phyloP scores from a whole-genome alignment of 2,888 invertebrate species.

The Anorthoa munda region DNA sequence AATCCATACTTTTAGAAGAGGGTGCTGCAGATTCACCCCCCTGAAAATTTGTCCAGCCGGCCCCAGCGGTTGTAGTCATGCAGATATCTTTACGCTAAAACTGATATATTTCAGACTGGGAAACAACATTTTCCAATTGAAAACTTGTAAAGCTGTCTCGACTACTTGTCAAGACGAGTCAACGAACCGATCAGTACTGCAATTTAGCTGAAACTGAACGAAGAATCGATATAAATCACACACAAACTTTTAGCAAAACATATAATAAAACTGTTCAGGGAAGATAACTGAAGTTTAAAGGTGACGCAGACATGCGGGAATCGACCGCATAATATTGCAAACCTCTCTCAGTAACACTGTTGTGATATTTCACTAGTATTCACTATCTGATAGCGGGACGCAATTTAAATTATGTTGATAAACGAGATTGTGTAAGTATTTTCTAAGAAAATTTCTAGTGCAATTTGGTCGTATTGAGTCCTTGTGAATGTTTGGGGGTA shows the following conservation, averaged over 20 bases:
- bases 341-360: slow-evolving; percentile 10
- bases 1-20: too few species aligned
- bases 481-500: too few species aligned
- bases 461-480: too few species aligned
- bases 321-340: slow-evolving; percentile 22
- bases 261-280: slow-evolving; percentile 54
- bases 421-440: too few species aligned
- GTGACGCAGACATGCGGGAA: slow-evolving; percentile 20
- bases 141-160: slow-evolving; percentile 11
- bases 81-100: not conserved
- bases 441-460: too few species aligned
- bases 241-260: slow-evolving; percentile 52
- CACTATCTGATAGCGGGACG: too few species aligned
- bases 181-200: slow-evolving; percentile 44
- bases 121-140: slow-evolving; percentile 15
- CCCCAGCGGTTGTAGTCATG: too few species aligned
- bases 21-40: too few species aligned
- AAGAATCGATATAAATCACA: slow-evolving; percentile 52
- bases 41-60: too few species aligned
- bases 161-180: slow-evolving; percentile 30
- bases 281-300: slow-evolving; percentile 50
- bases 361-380: slow-evolving; percentile 19
- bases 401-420: too few species aligned
- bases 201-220: slow-evolving; percentile 44
- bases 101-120: not conserved